Evolutionary conservation across 2,888 invertebrate genomes (phyloP), one percentile per base, ranked within the genome.

Genomic region (Allolobophora icterica): DNA sequence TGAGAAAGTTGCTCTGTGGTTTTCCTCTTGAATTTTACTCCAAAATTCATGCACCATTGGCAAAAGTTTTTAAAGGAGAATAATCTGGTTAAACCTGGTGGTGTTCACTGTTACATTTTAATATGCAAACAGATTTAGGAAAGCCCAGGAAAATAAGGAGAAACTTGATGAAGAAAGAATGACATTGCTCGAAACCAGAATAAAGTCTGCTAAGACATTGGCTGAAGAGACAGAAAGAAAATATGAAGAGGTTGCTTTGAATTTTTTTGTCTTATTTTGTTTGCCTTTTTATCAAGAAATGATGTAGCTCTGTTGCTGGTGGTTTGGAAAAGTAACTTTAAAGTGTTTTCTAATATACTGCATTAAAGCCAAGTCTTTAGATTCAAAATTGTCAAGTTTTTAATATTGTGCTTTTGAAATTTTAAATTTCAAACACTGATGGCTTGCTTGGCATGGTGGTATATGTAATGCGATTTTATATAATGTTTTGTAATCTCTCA

Each of bases 161-260:
- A 87, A 87, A 38, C 87, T 34, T 15, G 38, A 38, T 8, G 87
- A 87, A 38, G 34, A 34, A 24, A 87, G 34, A 38, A 17, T 87
- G 34, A 33, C 34, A 24, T n/a, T 34, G n/a, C 87, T 87, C 19
- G 87, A 87, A 38, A 35, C 19, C 21, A 17, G 38, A 87, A 38
- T 87, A 38, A 87, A 87, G 38, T 87, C 87, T 6, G 19, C 38
- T 35, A 87, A 34, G 34, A 87, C 87, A 35, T 30, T 24, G 35
- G 38, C 34, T 35, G 87, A 87, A 87, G 87, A 87, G 2, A 87
- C 35, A 24, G 87, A 87, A 87, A 87, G 87, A 87, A 34, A 87
- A 24, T 87, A 87, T 24, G 38, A 87, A 87, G 87, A 87, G 87
- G 87, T 87, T 87, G 35, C 17, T 71, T 71, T 17, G n/a, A 3